Evolutionary conservation across 2,113 vertebrate species (phyloP), one percentile per base, ranked within the genome.

Genomic region (Hepsetus odoe): DNA sequence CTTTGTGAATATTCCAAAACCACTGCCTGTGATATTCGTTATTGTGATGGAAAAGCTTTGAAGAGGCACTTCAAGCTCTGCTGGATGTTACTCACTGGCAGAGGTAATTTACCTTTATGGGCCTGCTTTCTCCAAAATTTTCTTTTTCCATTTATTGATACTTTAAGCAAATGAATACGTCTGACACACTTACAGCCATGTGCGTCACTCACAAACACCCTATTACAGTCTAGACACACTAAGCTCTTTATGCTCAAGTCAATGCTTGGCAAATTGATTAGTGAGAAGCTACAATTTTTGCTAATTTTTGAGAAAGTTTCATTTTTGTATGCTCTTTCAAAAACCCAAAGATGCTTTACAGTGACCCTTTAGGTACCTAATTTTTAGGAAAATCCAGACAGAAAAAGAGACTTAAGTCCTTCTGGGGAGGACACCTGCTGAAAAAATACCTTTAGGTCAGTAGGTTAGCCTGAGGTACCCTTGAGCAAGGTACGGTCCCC

Each of bases 31-130:
- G 49, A 13, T 24, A 12, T 46, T 38, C 30, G 32, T 32, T 11
- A 32, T 38, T 56, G 16, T 56, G 32, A 55, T 72, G n/a, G 33
- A 72, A 53, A 72, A n/a, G 18, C 51, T 24, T 26, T 72, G 69
- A 55, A 24, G 32, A 65, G 61, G 61, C 22, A 10, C 32, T 65
- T 65, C 61, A 62, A 20, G 59, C 61, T 65, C 22, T 35, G 59
- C 33, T 20, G n/a, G 9, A n/a, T 59, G 35, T 59, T 20, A 0
- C 53, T 72, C 33, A 38, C 51, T 38, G 32, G 20, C 33, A 18
- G 69, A 26, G 32, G 33, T 59, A 59, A 59, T 72, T 72, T 59
- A 40, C 8, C 24, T 59, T 59, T 20, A 59, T 42, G 14, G 61
- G 10, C 18, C 9, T 22, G 9, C 32, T 7, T 7, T 24, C 53